A percentile compares a stretch with the other conserved stretches of the same genome.
These are phyloP conservation scores for Apis dorsata DNA, from an alignment of 1,140 invertebrate genomes.

Conservation along the genomic window DNA sequence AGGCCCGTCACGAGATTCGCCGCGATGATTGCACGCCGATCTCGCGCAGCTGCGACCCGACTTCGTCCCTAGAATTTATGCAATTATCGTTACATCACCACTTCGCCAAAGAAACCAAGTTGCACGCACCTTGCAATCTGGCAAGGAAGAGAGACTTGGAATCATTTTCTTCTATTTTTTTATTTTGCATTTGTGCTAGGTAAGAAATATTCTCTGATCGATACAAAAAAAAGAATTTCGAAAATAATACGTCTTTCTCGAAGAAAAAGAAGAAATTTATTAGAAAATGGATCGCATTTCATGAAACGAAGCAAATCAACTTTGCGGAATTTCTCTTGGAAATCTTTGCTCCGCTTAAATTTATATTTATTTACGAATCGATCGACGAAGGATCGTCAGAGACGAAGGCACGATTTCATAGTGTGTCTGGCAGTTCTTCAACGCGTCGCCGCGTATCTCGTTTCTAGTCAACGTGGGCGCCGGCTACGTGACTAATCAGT, in stretches of 20 bases:
- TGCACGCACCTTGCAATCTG: conserved; percentile 34
- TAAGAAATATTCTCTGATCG: too few species aligned
- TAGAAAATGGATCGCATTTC: too few species aligned
- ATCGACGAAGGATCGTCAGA: too few species aligned
- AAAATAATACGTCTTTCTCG: too few species aligned
- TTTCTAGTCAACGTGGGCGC: conserved; percentile 59
- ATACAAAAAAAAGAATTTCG: too few species aligned
- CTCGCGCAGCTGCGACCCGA: conserved; percentile 47
- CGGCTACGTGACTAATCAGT: conserved; percentile 61
- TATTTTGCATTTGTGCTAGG: too few species aligned
- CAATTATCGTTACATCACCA: conserved; percentile 45
- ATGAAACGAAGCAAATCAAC: too few species aligned
- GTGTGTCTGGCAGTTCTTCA: conserved; percentile 19
- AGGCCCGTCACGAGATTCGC: conserved; percentile 60
- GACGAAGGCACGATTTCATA: neutral
- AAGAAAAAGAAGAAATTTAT: too few species aligned
- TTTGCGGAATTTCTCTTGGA: too few species aligned
- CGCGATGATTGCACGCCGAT: conserved; percentile 65
- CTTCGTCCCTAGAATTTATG: conserved; percentile 50
- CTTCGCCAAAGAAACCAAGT: neutral
- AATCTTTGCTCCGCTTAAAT: too few species aligned
- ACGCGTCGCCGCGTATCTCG: conserved; percentile 48
- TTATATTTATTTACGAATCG: too few species aligned
- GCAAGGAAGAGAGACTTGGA: neutral
- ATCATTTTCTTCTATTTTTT: neutral